Percentiles rank a stretch among this genome's conserved stretches.
These are phyloP conservation scores for Physella acuta DNA, from an alignment of 1,140 invertebrate genomes.

Conservation along the genomic window DNA sequence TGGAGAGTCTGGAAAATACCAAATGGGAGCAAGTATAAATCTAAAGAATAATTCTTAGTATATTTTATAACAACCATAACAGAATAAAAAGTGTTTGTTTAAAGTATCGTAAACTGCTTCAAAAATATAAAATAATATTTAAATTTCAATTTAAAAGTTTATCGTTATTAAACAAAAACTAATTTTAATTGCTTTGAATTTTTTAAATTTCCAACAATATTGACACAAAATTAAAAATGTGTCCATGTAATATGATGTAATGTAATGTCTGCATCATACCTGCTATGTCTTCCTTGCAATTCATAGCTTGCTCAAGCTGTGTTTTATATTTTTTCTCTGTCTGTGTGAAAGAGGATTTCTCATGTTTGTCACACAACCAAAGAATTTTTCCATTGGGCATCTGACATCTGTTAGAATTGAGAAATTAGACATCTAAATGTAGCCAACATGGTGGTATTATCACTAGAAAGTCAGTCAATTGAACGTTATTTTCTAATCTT, in stretches of 20 bases:
- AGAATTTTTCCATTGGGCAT: slow-evolving; percentile 45
- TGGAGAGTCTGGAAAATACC: too few relatives aligned
- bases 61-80: background rate
- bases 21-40: too few relatives aligned
- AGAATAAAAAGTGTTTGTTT: background rate
- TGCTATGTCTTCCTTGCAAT: background rate
- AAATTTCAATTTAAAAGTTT: too few relatives aligned
- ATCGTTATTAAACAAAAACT: too few relatives aligned
- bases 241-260: background rate
- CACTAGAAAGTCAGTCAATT: too few relatives aligned
- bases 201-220: background rate
- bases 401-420: too few relatives aligned
- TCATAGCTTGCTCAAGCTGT: slow-evolving; percentile 22
- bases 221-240: background rate
- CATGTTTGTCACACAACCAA: slow-evolving; percentile 46
- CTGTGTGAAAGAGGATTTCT: slow-evolving; percentile 32
- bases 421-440: too few relatives aligned
- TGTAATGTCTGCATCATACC: background rate
- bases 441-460: too few relatives aligned
- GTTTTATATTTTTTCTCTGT: slow-evolving; percentile 34
- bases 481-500: too few relatives aligned
- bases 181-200: background rate
- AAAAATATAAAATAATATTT: too few relatives aligned
- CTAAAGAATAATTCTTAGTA: too few relatives aligned
- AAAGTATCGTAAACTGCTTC: too few relatives aligned